A percentile compares a stretch with the other conserved stretches of the same genome.
Evolutionary conservation across 2,113 vertebrate species (phyloP).

Genomic region (Orcinus orca): DNA sequence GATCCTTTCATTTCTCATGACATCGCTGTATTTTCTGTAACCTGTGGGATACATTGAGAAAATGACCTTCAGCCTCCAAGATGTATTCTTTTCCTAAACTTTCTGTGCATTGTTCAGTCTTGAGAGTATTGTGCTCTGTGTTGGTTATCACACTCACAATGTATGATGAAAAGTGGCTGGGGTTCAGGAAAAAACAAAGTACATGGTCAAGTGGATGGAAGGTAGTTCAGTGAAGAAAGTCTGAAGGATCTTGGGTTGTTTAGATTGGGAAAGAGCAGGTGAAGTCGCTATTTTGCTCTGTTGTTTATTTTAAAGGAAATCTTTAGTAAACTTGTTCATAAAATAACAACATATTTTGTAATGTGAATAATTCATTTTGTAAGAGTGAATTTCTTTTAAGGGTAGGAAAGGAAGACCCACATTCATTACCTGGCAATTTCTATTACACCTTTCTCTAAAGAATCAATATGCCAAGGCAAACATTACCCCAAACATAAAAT

Average conservation of each 20-base stretch:
- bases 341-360: not conserved
- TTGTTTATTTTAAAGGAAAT: not conserved
- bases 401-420: not conserved
- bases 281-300: not conserved
- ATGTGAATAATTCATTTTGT: not conserved
- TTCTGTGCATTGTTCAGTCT: not conserved
- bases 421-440: not conserved
- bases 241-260: not conserved
- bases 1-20: not conserved
- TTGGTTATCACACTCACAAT: not conserved
- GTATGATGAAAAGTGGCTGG: not conserved
- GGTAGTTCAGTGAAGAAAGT: not conserved
- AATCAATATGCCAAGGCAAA: not conserved
- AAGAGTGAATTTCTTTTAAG: constrained; percentile 2
- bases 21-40: not conserved
- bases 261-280: not conserved
- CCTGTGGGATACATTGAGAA: not conserved
- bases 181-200: not conserved
- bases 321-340: not conserved
- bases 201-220: not conserved
- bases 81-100: not conserved
- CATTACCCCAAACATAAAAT: not conserved
- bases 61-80: not conserved
- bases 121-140: not conserved
- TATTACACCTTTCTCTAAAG: not conserved